Evolutionary conservation across 2,888 invertebrate genomes (phyloP).

Genomic region (Scaptomyza parva): DNA sequence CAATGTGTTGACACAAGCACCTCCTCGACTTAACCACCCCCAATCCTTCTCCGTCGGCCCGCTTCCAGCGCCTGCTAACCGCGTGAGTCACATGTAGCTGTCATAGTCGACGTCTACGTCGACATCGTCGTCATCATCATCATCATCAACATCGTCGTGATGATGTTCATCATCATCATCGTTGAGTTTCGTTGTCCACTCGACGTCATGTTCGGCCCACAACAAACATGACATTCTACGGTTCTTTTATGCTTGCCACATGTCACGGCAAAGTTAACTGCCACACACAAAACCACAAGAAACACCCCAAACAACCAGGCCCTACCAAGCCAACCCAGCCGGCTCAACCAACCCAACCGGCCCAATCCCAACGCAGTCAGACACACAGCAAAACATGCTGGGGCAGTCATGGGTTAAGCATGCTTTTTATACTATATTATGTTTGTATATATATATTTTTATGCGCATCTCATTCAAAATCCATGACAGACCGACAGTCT

Average conservation of each 20-base stretch:
- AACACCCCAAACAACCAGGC: slow-evolving; percentile 1
- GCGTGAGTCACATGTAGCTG: slow-evolving; percentile 64
- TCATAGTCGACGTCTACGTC: slow-evolving; percentile 26
- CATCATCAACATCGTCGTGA: not conserved
- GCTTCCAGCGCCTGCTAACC: slow-evolving; percentile 7
- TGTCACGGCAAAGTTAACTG: slow-evolving; percentile 77
- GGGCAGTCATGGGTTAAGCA: slow-evolving; percentile 55
- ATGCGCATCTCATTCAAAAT: slow-evolving; percentile 54
- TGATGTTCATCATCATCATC: slow-evolving; percentile 21
- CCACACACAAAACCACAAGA: slow-evolving; percentile 43
- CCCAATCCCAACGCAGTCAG: slow-evolving; percentile 8
- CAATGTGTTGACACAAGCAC: slow-evolving; percentile 69
- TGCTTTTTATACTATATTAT: slow-evolving; percentile 43
- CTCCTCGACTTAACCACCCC: slow-evolving; percentile 3
- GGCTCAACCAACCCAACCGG: no score
- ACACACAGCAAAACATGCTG: slow-evolving; percentile 14
- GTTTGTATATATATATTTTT: no score
- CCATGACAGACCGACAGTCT: slow-evolving; percentile 39
- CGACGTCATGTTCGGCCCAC: slow-evolving; percentile 76
- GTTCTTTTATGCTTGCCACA: slow-evolving; percentile 79
- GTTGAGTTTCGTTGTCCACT: slow-evolving; percentile 55
- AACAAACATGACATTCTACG: slow-evolving; percentile 78
- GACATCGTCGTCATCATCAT: slow-evolving; percentile 1
- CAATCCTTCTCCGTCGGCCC: not conserved
- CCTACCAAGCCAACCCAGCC: not conserved